Base-by-base conservation (phyloP, 2,888 invertebrate genomes). In the Nudaria mundana region DNA sequence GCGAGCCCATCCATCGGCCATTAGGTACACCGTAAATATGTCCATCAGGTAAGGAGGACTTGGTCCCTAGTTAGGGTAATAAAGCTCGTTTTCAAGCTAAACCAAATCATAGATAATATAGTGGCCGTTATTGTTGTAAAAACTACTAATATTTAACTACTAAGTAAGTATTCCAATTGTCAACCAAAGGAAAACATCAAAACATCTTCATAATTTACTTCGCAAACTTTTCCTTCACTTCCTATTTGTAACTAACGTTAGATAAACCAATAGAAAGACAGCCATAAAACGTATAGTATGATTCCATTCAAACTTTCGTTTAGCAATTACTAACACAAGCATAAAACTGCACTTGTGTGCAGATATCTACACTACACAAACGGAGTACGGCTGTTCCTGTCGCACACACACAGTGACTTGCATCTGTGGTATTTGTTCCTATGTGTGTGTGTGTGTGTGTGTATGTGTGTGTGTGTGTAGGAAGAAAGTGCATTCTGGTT, bases 401-500 rank as follows among this genome's bases (percentile, higher is more conserved):
- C n/a, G 23, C 16, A 37, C 16, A 22, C 30, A 31, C 39, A 6
- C 24, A 15, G 7, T 15, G 3, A 2, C 14, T 3, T 14, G 30
- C 20, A 11, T 6, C 30, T 39, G 39, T 47, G 50, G n/a, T n/a
- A n/a, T 50, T 42, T 37, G 54, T 48, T 50, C 26, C 11, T 59
- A 59, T 48, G 50, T 10, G 14, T 44, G 40, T n/a, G n/a, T n/a
- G n/a, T n/a, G n/a, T n/a, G n/a, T n/a, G n/a, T n/a, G n/a, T n/a
- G n/a, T n/a, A n/a, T n/a, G n/a, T n/a, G n/a, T n/a, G n/a, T 56
- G 56, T 55, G 48, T 52, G 66, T 54, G 46, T 58, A 76, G 83
- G 84, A 86, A 86, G 87, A 88, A 88, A 88, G 88, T 85, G 87
- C 87, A 88, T 85, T 85, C 84, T 82, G 70, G 56, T 62, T 72